A percentile compares a stretch with the other conserved stretches of the same genome.
These are phyloP conservation scores for Cantharis nigra DNA, from an alignment of 2,888 invertebrate species.

Conservation along the genomic window DNA sequence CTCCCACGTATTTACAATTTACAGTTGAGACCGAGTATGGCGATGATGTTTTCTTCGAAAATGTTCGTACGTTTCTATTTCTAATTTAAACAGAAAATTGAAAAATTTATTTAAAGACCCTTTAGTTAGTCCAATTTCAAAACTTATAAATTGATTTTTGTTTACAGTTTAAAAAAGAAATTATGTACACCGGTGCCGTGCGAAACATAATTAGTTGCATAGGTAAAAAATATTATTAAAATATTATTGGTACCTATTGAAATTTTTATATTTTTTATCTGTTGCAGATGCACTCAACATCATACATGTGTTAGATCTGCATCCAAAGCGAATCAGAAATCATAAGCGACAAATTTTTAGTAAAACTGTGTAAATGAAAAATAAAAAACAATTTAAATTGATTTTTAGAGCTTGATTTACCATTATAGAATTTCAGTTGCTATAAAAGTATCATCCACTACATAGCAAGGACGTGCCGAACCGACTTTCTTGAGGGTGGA, in stretches of 20 bases:
- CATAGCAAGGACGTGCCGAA: no score
- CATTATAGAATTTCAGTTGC: no score
- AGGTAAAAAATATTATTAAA: background rate
- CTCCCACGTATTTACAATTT: conserved; percentile 38
- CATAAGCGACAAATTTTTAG: background rate
- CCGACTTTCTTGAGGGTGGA: no score
- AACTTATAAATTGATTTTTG: background rate
- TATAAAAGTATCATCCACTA: no score
- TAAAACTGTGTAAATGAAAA: background rate
- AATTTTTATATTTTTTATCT: background rate
- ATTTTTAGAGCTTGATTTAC: no score
- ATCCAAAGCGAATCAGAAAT: background rate
- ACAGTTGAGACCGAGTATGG: conserved; percentile 10
- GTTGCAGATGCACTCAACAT: background rate
- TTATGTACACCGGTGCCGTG: background rate
- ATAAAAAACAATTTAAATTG: background rate
- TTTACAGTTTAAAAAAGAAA: background rate
- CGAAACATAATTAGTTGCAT: background rate
- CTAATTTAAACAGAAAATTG: background rate
- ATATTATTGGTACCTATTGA: background rate
- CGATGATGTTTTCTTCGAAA: conserved; percentile 20
- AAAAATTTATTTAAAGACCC: background rate
- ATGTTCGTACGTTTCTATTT: conserved; percentile 31
- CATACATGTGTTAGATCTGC: background rate
- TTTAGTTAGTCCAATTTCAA: background rate